Evolutionary conservation across 2,113 vertebrate species (phyloP).

Genomic region (Arvicanthis niloticus): DNA sequence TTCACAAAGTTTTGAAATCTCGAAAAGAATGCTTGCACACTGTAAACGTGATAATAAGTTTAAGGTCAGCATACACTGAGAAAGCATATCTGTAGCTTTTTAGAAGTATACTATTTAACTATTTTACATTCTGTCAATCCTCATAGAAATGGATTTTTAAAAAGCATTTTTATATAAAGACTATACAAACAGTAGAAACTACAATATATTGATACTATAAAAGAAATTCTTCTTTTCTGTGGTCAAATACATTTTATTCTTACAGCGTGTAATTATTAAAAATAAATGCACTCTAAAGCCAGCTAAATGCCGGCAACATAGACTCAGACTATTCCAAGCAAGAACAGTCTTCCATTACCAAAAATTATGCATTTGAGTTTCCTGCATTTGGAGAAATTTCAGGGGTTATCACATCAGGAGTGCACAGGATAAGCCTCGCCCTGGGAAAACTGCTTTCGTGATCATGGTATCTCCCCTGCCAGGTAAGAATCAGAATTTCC

Average conservation of each 20-base stretch:
- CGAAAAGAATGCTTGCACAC: background rate
- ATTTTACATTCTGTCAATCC: slow-evolving; percentile 17
- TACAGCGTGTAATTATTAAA: too few species aligned
- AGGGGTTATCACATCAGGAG: too few species aligned
- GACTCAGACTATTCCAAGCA: too few species aligned
- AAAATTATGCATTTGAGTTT: too few species aligned
- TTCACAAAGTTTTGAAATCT: background rate
- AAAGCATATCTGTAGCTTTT: background rate
- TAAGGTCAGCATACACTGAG: background rate
- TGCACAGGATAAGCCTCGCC: too few species aligned
- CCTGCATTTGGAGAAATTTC: too few species aligned
- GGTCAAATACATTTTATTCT: background rate
- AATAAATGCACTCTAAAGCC: too few species aligned
- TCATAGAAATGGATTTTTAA: background rate
- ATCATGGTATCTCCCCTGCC: too few species aligned
- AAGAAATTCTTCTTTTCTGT: background rate
- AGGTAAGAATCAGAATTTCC: too few species aligned
- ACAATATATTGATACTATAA: background rate
- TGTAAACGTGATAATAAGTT: background rate
- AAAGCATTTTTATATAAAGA: background rate
- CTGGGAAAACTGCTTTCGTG: too few species aligned
- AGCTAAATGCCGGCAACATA: too few species aligned
- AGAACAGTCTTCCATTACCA: too few species aligned
- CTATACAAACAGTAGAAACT: background rate
- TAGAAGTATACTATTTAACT: background rate